Conservation (phyloP, 1,140 invertebrate genomes). For the Nephotettix cincticeps region DNA sequence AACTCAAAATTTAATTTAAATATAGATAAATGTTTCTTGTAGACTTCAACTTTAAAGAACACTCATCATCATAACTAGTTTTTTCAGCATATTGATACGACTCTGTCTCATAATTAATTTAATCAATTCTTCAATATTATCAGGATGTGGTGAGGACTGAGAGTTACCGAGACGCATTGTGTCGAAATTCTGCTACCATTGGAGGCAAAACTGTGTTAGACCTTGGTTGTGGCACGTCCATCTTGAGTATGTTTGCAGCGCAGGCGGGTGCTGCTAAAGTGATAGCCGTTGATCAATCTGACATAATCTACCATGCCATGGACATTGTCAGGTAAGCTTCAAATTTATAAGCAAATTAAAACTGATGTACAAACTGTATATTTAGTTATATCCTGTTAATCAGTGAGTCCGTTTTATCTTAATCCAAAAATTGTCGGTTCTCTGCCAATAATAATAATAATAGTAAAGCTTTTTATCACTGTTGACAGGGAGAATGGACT, state of each 20-base stretch:
- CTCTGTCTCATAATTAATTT: no score
- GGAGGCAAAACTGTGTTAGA: conserved; percentile 86
- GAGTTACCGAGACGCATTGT: conserved; percentile 91
- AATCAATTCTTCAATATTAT: no score
- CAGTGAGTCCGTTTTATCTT: no score
- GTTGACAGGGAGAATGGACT: conserved; percentile 76
- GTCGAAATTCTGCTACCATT: conserved; percentile 71
- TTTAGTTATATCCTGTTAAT: background rate
- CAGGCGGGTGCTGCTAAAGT: conserved; percentile 91
- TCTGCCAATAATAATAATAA: no score
- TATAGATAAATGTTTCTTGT: no score
- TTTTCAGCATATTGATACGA: no score
- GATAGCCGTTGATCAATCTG: conserved; percentile 90
- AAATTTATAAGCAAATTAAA: background rate
- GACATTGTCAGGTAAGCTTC: conserved; percentile 72
- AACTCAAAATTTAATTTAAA: no score
- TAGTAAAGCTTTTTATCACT: no score
- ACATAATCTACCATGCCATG: conserved; percentile 83
- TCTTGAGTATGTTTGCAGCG: conserved; percentile 94
- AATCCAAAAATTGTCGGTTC: no score
- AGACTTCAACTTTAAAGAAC: no score
- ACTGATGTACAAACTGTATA: background rate
- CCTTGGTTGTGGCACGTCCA: conserved; percentile 96
- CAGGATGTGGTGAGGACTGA: conserved; percentile 88
- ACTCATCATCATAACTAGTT: no score